phyloP scores from a whole-genome alignment of 2,888 invertebrate genomes.

The Linhomoeus sp. region DNA sequence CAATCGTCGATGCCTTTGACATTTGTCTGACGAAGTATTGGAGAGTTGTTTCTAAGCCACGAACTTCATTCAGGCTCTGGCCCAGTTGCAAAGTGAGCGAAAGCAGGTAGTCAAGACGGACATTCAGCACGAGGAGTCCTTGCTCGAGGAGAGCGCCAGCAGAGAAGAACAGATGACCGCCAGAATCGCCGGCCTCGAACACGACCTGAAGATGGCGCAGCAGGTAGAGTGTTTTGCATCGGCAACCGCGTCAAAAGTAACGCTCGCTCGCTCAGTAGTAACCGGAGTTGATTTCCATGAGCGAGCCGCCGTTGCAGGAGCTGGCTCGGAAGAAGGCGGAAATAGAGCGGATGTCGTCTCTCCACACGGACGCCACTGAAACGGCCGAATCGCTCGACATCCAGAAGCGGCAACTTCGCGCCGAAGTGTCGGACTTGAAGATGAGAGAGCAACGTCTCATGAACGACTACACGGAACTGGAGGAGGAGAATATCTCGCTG shows the following conservation, averaged over 20 bases:
- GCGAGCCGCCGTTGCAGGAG: conserved; percentile 49
- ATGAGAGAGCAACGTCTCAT: conserved; percentile 72
- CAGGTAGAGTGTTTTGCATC: conserved; percentile 7
- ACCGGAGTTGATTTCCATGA: no score
- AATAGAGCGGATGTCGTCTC: conserved; percentile 61
- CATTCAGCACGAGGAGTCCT: conserved; percentile 84
- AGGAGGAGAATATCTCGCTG: conserved; percentile 88
- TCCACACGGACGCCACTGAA: conserved; percentile 60
- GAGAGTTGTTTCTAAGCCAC: not conserved
- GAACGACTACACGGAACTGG: conserved; percentile 79
- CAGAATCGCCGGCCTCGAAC: conserved; percentile 72
- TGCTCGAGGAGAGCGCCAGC: conserved; percentile 76
- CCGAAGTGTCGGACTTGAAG: conserved; percentile 72
- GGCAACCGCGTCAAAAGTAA: no score
- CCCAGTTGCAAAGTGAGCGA: conserved; percentile 81
- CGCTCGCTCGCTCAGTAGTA: no score
- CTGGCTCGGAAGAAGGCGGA: conserved; percentile 68
- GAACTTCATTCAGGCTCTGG: conserved; percentile 75
- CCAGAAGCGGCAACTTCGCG: conserved; percentile 57
- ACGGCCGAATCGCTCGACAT: conserved; percentile 59
- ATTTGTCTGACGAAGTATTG: no score
- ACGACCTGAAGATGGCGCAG: conserved; percentile 46
- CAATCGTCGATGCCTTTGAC: not conserved
- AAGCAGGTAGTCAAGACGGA: conserved; percentile 84
- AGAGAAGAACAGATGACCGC: conserved; percentile 75